Conservation (phyloP, 2,113 vertebrate species). For the Morone chrysops region DNA sequence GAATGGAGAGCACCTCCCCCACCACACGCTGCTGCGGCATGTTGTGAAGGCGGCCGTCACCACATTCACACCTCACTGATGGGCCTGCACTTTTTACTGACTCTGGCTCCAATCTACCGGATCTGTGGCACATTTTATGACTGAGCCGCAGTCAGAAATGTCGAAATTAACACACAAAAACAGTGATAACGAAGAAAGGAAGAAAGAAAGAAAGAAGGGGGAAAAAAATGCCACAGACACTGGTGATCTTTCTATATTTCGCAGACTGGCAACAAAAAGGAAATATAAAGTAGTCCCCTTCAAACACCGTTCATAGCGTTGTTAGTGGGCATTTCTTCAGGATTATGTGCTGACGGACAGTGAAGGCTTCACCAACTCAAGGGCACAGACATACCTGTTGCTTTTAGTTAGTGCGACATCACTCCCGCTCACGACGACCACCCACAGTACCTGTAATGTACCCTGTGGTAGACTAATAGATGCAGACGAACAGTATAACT, state of each 20-base stretch:
- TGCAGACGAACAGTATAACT: not conserved
- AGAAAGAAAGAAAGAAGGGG: fast-evolving
- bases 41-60: conserved; percentile 34
- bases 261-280: fast-evolving
- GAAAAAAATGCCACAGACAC: not conserved
- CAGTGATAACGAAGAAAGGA: no score
- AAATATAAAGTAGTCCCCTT: not conserved
- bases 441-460: not conserved
- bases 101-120: no score
- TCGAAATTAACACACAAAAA: not conserved
- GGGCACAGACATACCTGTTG: conserved; percentile 61
- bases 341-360: fast-evolving
- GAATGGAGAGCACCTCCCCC: conserved; percentile 75
- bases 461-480: not conserved
- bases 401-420: conserved; percentile 42
- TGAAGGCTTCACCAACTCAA: not conserved
- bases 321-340: fast-evolving
- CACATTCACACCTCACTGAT: conserved; percentile 34
- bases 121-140: not conserved
- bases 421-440: not conserved
- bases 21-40: conserved; percentile 54
- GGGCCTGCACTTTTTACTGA: conserved; percentile 4
- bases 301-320: not conserved
- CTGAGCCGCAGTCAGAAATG: not conserved
- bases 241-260: not conserved